Conservation (phyloP, 2,113 vertebrate species). For the Lasiurus cinereus region DNA sequence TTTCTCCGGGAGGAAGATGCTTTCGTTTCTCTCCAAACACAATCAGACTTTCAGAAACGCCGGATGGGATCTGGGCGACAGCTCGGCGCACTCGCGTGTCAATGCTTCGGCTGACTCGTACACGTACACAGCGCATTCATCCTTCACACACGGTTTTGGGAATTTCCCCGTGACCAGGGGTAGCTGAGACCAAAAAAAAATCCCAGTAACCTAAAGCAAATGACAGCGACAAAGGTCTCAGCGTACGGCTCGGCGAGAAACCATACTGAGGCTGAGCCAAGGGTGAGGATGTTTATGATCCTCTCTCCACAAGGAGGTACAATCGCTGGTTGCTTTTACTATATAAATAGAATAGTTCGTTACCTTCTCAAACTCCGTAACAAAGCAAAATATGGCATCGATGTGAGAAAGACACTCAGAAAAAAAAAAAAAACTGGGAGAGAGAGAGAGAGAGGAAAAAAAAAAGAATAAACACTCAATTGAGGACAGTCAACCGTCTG, state of each 20-base stretch:
- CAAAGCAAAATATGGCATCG: neutral
- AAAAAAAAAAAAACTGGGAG: neutral
- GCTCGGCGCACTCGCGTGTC: neutral
- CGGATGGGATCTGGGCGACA: neutral
- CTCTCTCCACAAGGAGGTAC: neutral
- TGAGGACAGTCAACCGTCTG: constrained; percentile 19
- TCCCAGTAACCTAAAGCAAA: neutral
- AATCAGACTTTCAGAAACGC: neutral
- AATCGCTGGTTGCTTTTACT: neutral
- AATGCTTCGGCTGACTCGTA: neutral
- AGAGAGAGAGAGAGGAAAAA: neutral
- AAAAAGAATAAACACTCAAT: neutral
- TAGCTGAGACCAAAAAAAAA: neutral
- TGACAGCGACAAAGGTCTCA: neutral
- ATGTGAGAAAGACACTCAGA: constrained; percentile 24
- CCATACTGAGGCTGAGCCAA: neutral
- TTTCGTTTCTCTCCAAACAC: neutral
- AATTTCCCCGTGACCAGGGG: neutral
- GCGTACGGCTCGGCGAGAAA: neutral
- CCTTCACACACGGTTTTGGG: neutral
- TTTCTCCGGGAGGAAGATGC: neutral
- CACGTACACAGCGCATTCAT: neutral
- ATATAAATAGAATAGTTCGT: neutral
- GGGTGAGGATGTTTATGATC: no score
- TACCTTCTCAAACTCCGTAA: neutral